Evolutionary conservation across 2,797 vertebrate genomes (phyloP), one percentile per base, ranked within the genome.

Genomic region (Coilia nasus): DNA sequence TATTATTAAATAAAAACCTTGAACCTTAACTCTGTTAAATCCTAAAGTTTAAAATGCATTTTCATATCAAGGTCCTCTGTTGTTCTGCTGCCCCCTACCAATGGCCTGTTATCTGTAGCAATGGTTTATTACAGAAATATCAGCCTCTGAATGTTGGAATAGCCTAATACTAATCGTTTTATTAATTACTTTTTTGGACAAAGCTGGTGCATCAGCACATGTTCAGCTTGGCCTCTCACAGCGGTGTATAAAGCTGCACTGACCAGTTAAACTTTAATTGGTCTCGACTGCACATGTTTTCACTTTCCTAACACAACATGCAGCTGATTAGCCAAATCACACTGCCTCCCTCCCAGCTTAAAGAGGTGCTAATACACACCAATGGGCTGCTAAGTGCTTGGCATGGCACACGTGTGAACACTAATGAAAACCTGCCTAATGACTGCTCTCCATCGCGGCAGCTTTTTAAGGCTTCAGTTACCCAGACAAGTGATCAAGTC

Each of bases 301-400:
- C 35, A 41, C 15, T 78, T 78, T 14, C 1, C 67, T 17, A 2
- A 6, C 21, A 17, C 19, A 17, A 35, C 44, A 44, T 35, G 11
- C 31, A 44, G 71, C 71, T 44, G 35, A 78, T 78, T 78, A 6
- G 17, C 7, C 31, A 78, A 44, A 78, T 78, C 35, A 78, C 71
- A 54, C 50, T 54, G 7, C 50, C 50, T 44, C 31, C 71, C 57
- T 78, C 0, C 71, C 15, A 19, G 35, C 35, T 78, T 78, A 41
- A 78, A 78, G 71, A 78, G 71, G 71, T 78, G 71, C 19, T 78
- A 78, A 44, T 15, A 21, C 71, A 78, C 19, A 78, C 15, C 35
- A 78, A 78, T 21, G 31, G 44, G 31, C 35, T 21, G 71, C 71
- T 78, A 78, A 78, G 35, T 44, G 71, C 15, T 44, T 21, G 35